Percentiles rank a stretch among this genome's conserved stretches.
Evolutionary conservation across 2,888 invertebrate genomes (phyloP).

Genomic region (Ectemnius cavifrons): DNA sequence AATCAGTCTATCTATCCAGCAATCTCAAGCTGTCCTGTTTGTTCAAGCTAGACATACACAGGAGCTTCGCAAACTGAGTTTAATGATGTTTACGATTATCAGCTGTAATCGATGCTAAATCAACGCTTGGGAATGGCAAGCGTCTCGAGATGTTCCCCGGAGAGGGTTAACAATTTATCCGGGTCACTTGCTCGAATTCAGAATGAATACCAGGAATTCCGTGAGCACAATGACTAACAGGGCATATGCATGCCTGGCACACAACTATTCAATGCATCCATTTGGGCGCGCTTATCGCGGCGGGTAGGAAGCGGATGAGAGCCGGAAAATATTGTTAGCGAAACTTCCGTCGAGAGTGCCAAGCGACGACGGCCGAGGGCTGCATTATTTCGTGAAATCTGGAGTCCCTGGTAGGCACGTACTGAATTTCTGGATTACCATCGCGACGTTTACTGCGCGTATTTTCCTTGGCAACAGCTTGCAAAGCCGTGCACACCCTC

Average conservation of each 20-base stretch:
- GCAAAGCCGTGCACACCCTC: slow-evolving; percentile 2
- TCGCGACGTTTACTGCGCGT: slow-evolving; percentile 47
- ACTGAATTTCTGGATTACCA: slow-evolving; percentile 41
- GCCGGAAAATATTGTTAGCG: neutral
- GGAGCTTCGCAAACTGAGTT: neutral
- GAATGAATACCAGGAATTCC: too few species aligned
- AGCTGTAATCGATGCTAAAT: slow-evolving; percentile 10
- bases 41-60: neutral
- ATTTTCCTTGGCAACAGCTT: slow-evolving; percentile 54
- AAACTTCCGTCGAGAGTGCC: neutral
- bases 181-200: too few species aligned
- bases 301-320: neutral
- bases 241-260: too few species aligned
- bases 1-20: too few species aligned
- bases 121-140: neutral
- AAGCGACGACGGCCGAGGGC: too few species aligned
- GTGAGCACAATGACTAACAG: too few species aligned
- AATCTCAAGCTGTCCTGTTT: neutral
- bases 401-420: slow-evolving; percentile 25
- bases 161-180: too few species aligned
- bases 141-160: neutral
- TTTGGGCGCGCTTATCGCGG: too few species aligned
- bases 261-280: too few species aligned
- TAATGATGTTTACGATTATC: slow-evolving; percentile 23
- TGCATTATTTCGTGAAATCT: slow-evolving; percentile 32